Evolutionary conservation across 1,140 invertebrate species (phyloP).

Genomic region (Lepidurus couesii): DNA sequence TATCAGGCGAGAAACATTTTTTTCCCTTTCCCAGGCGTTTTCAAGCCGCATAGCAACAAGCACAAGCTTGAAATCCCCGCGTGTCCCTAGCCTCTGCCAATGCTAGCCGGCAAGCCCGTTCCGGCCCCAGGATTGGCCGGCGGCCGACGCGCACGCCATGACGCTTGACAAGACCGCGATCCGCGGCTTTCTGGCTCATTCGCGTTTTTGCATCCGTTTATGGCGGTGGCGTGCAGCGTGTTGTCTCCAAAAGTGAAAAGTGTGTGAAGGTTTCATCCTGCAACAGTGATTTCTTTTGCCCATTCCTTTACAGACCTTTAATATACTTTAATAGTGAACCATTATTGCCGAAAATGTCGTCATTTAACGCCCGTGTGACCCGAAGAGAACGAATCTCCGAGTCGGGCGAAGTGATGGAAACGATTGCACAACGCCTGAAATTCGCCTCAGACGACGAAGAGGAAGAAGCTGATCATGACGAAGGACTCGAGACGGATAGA

Average conservation of each 20-base stretch:
- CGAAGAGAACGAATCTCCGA: not conserved
- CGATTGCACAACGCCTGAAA: not conserved
- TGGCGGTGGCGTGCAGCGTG: not conserved
- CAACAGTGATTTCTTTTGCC: no score
- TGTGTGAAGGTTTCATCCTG: no score
- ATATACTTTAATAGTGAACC: no score
- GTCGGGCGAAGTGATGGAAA: slow-evolving; percentile 11
- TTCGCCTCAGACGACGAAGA: slow-evolving; percentile 1
- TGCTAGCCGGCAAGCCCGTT: not conserved
- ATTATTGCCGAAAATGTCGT: not conserved
- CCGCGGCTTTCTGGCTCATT: not conserved
- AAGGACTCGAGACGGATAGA: not conserved
- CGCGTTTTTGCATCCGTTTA: slow-evolving; percentile 21
- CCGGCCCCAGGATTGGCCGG: not conserved
- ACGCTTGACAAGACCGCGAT: slow-evolving; percentile 8
- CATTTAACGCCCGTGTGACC: not conserved
- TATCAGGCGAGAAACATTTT: not conserved
- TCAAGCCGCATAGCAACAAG: not conserved
- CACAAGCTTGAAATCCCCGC: not conserved
- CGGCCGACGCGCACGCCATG: not conserved
- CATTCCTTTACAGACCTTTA: no score
- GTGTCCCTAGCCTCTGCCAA: not conserved
- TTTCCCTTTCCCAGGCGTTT: not conserved
- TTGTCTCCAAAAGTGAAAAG: not conserved
- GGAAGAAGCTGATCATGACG: not conserved